These are phyloP conservation scores for Eurystomus glaucurus DNA, from an alignment of 2,797 vertebrate genomes.

Conservation along the genomic window DNA sequence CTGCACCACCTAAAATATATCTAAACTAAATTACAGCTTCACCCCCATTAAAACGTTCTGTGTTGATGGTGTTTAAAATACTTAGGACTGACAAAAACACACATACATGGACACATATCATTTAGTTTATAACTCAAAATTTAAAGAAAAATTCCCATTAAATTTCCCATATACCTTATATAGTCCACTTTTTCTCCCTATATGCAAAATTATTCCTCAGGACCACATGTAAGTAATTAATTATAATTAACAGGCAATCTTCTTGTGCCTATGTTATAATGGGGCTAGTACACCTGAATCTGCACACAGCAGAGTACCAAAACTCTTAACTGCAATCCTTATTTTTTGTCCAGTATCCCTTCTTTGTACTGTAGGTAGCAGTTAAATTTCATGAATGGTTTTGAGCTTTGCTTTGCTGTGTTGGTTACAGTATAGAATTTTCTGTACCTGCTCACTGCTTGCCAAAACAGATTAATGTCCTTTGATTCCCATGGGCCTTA, in stretches of 20 bases:
- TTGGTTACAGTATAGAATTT: neutral
- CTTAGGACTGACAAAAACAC: neutral
- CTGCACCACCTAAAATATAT: neutral
- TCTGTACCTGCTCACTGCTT: neutral
- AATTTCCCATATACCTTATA: neutral
- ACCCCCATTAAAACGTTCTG: rapidly evolving
- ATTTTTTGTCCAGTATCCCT: neutral
- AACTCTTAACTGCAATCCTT: neutral
- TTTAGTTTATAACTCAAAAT: neutral
- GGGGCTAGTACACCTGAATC: neutral
- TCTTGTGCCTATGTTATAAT: neutral
- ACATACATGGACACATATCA: neutral
- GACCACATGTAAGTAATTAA: neutral
- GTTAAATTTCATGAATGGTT: neutral
- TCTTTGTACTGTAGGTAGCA: neutral
- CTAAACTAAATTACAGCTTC: neutral
- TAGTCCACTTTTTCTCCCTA: neutral
- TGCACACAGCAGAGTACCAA: neutral
- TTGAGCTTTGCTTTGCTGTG: neutral
- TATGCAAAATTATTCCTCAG: neutral
- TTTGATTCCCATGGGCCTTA: neutral
- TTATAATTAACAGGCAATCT: neutral
- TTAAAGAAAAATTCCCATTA: neutral
- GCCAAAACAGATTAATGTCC: neutral
- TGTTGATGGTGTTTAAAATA: neutral